phyloP scores from a whole-genome alignment of 2,888 invertebrate species.

The Oligia fasciuncula region DNA sequence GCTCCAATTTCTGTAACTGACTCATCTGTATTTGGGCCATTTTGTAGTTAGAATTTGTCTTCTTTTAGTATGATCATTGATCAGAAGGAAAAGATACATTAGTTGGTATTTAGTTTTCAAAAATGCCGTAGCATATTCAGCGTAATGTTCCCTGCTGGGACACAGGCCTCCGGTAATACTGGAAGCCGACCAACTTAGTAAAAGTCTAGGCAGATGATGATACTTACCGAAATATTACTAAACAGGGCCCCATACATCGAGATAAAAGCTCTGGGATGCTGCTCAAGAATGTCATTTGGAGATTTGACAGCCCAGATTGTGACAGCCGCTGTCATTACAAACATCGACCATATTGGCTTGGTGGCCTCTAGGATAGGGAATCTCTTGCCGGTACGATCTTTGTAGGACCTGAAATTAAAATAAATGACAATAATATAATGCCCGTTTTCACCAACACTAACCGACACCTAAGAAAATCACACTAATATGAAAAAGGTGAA shows the following conservation, averaged over 20 bases:
- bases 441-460: too few species aligned
- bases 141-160: too few species aligned
- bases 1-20: constrained; percentile 53
- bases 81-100: neutral
- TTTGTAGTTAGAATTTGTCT: neutral
- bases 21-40: constrained; percentile 15
- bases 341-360: constrained; percentile 78
- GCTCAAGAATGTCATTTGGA: constrained; percentile 93
- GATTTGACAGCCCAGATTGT: constrained; percentile 92
- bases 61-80: neutral
- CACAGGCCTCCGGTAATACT: too few species aligned
- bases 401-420: constrained; percentile 91
- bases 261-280: constrained; percentile 96
- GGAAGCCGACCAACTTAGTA: too few species aligned
- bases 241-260: constrained; percentile 97
- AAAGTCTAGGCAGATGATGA: neutral
- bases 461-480: too few species aligned
- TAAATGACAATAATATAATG: neutral
- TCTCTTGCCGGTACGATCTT: constrained; percentile 94
- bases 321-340: constrained; percentile 93
- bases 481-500: too few species aligned
- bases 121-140: neutral
- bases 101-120: neutral
- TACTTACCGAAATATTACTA: constrained; percentile 97
- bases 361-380: constrained; percentile 93